A percentile compares a stretch with the other conserved stretches of the same genome.
Conservation (phyloP, 1,140 invertebrate species). For the Myzus persicae region DNA sequence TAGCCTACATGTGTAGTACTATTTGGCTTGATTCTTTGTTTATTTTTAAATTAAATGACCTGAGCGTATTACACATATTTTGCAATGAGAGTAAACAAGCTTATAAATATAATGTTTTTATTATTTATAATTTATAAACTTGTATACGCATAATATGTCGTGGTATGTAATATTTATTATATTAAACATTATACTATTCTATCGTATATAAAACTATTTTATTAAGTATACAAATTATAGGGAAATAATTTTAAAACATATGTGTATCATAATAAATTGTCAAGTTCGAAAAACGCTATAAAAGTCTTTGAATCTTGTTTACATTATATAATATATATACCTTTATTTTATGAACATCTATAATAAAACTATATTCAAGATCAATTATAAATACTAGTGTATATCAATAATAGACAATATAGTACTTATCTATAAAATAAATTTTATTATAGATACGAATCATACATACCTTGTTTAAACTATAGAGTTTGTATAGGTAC, state of each 20-base stretch:
- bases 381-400: neutral
- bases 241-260: neutral
- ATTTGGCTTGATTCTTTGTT: no score
- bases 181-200: neutral
- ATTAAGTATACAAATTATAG: neutral
- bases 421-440: neutral
- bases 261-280: no score
- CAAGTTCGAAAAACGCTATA: no score
- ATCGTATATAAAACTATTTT: neutral
- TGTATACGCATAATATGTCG: no score
- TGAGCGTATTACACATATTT: no score
- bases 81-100: no score
- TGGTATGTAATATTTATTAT: neutral
- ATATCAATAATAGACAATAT: neutral
- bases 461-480: neutral
- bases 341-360: neutral
- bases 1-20: no score
- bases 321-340: no score
- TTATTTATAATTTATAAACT: neutral
- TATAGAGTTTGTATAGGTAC: no score
- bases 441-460: neutral
- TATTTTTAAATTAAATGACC: no score
- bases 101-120: no score
- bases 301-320: no score
- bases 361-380: neutral